Conservation (phyloP, 1,140 invertebrate species). For the Diprion similis region DNA sequence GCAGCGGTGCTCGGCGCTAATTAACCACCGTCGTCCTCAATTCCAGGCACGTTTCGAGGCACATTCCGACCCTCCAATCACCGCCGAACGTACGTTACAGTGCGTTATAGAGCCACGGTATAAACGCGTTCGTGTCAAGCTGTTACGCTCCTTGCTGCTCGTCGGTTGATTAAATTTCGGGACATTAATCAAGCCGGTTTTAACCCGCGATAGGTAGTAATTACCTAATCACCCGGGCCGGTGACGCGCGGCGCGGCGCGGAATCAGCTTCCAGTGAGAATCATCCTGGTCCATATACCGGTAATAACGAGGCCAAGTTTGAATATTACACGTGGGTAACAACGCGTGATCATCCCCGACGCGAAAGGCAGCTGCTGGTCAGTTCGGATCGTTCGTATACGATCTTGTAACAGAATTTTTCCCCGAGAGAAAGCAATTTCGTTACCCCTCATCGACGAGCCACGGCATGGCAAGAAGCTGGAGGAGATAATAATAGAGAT, state of each 20-base stretch:
- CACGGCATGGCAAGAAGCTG: no score
- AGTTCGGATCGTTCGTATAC: slow-evolving; percentile 49
- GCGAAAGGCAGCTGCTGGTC: slow-evolving; percentile 55
- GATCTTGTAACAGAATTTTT: not conserved
- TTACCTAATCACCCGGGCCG: slow-evolving; percentile 1
- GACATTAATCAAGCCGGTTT: not conserved
- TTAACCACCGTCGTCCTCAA: no score
- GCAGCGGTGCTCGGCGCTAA: not conserved
- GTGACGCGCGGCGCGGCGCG: not conserved
- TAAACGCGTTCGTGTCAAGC: not conserved
- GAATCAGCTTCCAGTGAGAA: no score
- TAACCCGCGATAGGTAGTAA: not conserved
- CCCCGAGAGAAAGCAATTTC: not conserved
- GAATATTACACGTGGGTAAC: slow-evolving; percentile 62
- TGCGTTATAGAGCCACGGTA: no score
- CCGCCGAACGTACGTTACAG: no score
- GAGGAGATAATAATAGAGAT: not conserved
- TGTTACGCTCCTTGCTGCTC: not conserved
- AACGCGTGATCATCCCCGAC: no score
- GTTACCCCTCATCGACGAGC: no score
- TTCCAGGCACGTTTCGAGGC: no score
- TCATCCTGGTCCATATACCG: no score
- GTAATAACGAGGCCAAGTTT: slow-evolving; percentile 42
- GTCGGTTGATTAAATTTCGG: not conserved
- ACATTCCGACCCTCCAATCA: no score